These are phyloP conservation scores for Venturia canescens DNA, from an alignment of 1,140 invertebrate species.

Conservation along the genomic window DNA sequence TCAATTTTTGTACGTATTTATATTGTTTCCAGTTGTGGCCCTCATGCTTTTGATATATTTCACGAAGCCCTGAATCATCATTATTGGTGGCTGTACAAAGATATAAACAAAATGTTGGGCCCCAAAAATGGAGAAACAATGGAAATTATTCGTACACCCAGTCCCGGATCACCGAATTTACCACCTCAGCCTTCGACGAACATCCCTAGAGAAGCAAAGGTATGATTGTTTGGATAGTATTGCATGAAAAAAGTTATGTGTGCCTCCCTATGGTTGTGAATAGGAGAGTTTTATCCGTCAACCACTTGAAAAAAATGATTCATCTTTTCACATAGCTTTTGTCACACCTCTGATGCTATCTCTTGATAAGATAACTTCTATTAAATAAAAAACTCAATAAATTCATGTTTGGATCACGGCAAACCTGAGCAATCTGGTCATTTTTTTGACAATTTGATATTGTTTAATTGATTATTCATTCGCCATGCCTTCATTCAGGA, in stretches of 20 bases:
- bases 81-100: conserved; percentile 69
- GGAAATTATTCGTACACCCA: conserved; percentile 25
- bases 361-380: conserved; percentile 26
- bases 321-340: conserved; percentile 32
- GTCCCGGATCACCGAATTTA: conserved; percentile 59
- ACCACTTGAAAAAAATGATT: conserved; percentile 10
- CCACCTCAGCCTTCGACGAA: conserved; percentile 69
- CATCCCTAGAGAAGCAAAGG: conserved; percentile 67
- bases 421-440: neutral
- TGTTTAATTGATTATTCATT: neutral
- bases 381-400: conserved; percentile 15
- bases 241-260: conserved; percentile 38
- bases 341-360: conserved; percentile 11
- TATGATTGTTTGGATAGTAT: conserved; percentile 51
- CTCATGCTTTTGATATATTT: conserved; percentile 67
- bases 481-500: conserved; percentile 5
- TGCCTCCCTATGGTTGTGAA: neutral
- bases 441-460: neutral
- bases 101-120: conserved; percentile 63
- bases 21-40: conserved; percentile 63
- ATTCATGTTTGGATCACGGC: neutral
- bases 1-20: conserved; percentile 5
- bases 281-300: neutral
- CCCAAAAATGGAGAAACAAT: conserved; percentile 38
- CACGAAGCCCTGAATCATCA: conserved; percentile 66